phyloP scores from a whole-genome alignment of 2,888 invertebrate species.

The Cephus sareptanus region DNA sequence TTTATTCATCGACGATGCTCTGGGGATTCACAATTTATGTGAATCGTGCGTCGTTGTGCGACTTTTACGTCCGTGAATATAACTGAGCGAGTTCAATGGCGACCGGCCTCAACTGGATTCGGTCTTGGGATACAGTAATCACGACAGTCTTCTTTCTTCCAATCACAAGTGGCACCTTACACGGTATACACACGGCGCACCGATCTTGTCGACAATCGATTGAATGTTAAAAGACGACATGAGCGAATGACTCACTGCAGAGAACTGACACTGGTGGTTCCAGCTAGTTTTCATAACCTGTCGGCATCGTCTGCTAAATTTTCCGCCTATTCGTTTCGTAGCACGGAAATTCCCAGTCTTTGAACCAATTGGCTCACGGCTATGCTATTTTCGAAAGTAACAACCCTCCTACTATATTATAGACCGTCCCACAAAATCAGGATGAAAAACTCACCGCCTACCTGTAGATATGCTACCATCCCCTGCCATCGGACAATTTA shows the following conservation, averaged over 20 bases:
- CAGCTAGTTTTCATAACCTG: conserved; percentile 54
- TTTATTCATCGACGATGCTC: background rate
- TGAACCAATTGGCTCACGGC: background rate
- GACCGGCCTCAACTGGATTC: background rate
- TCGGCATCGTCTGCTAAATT: conserved; percentile 37
- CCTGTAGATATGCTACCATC: background rate
- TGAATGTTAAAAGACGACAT: background rate
- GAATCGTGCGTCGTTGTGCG: background rate
- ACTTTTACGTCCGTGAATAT: background rate
- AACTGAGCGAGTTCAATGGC: background rate
- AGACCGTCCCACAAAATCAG: background rate
- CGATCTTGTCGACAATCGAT: background rate
- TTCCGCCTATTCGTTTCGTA: background rate
- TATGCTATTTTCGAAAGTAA: background rate
- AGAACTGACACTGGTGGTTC: conserved; percentile 48
- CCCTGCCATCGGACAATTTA: background rate
- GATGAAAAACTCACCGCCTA: background rate
- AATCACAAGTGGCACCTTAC: background rate
- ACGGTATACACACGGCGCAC: background rate
- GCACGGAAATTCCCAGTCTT: background rate
- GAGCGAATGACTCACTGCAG: conserved; percentile 39
- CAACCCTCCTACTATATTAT: background rate
- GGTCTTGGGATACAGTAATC: background rate
- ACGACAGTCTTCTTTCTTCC: background rate
- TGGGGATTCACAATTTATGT: background rate